Base-by-base conservation (phyloP, 2,888 invertebrate species). In the Oasisia sp. region DNA sequence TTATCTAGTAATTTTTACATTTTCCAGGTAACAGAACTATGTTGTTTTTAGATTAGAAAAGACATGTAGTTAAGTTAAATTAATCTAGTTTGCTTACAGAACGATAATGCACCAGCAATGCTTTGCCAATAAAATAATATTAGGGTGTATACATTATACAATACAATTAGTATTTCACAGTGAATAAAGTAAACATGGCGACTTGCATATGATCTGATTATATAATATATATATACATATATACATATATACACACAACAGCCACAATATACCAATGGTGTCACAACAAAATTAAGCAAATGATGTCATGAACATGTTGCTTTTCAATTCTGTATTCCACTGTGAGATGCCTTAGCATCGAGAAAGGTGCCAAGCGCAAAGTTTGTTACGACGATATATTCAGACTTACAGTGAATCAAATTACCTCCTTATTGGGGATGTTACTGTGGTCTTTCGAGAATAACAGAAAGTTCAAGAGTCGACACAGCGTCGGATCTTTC, bases 401-500 rank as follows among this genome's bases (percentile, higher is more conserved):
- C 38, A 38, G 38, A 38, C 38, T 38, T 38, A 38, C 4, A 4
- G 38, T 74, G 27, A 7, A 7, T 19, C n/a, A 27, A 74, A 74
- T 74, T 74, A 74, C 74, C 74, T 74, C 74, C 74, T 74, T 74
- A 19, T 74, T n/a, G 19, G 74, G 74, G 19, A 74, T n/a, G 74
- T 74, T 74, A n/a, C 74, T 74, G 74, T 74, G 74, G 74, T 74
- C 74, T 74, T 74, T 74, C 27, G 74, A 74, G 74, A 74, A 74
- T 14, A 74, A 7, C 7, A 74, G 27, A 27, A 27, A 74, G 3
- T 74, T 74, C n/a, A 74, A 27, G 14, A 74, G 3, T 74, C 74
- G 5, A 19, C 74, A 27, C 27, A 74, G 74, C 74, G 74, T 74
- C 7, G 74, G 74, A 27, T 74, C 93, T 91, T 91, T 93, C 95